These are phyloP conservation scores for Eleginops maclovinus DNA, from an alignment of 2,113 vertebrate genomes.

Conservation along the genomic window DNA sequence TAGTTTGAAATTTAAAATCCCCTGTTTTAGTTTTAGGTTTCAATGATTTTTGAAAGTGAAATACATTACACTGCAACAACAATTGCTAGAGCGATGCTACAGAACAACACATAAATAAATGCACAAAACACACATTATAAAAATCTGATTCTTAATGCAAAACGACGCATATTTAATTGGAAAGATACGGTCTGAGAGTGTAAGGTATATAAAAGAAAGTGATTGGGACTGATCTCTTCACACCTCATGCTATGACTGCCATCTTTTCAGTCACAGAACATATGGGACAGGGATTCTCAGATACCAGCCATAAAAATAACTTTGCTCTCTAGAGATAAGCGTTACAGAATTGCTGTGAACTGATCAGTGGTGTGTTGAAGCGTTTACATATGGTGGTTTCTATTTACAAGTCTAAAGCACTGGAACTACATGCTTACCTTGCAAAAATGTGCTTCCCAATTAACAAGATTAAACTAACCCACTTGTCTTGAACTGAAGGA, in stretches of 20 bases:
- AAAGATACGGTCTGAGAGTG: too few species aligned
- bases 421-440: slow-evolving; percentile 1
- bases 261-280: not conserved
- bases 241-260: not conserved
- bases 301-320: not conserved
- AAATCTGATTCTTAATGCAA: too few species aligned
- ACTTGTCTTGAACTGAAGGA: slow-evolving; percentile 15
- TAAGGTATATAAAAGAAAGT: too few species aligned
- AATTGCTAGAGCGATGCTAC: too few species aligned
- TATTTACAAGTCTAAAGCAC: not conserved
- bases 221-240: not conserved
- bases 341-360: not conserved
- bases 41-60: too few species aligned
- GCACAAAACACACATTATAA: too few species aligned
- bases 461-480: slow-evolving; percentile 20
- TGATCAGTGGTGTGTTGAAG: slow-evolving; percentile 16
- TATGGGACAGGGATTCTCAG: not conserved
- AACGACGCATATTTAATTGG: too few species aligned
- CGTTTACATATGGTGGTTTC: not conserved
- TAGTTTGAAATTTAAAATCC: not conserved
- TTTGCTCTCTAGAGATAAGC: not conserved
- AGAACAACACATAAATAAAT: too few species aligned
- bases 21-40: not conserved
- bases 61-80: too few species aligned
- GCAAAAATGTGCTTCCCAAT: not conserved